Conservation (phyloP, 2,797 vertebrate species). For the Clamator glandarius region DNA sequence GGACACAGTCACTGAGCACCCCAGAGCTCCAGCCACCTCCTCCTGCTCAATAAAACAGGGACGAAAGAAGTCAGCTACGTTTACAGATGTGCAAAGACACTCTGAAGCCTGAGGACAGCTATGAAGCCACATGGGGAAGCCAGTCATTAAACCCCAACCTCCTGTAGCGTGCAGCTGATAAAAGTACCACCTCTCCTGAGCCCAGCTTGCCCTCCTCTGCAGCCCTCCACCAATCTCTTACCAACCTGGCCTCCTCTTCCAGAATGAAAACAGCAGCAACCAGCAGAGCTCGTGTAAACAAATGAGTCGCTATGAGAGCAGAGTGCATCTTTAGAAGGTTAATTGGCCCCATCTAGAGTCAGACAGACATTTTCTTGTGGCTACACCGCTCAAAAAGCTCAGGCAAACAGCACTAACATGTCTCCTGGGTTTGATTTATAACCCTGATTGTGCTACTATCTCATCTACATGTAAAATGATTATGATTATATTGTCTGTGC, state of each 20-base stretch:
- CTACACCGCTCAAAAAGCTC: not conserved
- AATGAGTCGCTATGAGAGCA: not conserved
- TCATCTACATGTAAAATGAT: constrained; percentile 53
- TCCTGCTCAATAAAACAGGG: not conserved
- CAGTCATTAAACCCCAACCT: not conserved
- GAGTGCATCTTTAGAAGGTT: constrained; percentile 24
- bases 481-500: constrained; percentile 16
- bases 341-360: not conserved
- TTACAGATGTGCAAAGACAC: not conserved
- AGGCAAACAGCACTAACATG: not conserved
- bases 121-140: not conserved
- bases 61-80: not conserved
- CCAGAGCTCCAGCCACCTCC: not conserved
- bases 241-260: not conserved
- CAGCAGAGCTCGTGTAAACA: constrained; percentile 15
- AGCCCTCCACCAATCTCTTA: not conserved
- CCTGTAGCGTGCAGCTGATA: not conserved
- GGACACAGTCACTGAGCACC: fast-evolving
- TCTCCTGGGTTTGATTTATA: constrained; percentile 52
- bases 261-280: constrained; percentile 14
- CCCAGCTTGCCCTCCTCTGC: not conserved
- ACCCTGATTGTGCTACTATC: not conserved
- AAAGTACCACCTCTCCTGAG: not conserved
- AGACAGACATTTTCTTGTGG: constrained; percentile 9
- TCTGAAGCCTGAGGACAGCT: not conserved